Base-by-base conservation (phyloP, 2,797 vertebrate species). In the Poecilia wingei region DNA sequence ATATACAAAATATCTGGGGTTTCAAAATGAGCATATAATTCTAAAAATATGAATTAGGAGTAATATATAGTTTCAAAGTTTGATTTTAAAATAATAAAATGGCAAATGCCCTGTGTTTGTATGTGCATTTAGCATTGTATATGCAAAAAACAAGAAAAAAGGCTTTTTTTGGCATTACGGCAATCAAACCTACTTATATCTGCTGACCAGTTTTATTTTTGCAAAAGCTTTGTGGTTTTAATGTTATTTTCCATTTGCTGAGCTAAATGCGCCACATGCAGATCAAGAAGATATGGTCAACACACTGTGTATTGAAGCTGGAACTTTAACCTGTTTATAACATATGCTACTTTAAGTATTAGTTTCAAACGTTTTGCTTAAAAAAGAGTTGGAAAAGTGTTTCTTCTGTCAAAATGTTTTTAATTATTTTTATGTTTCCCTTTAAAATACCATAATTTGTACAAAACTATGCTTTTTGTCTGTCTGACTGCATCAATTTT, bases 1-100 rank as follows among this genome's bases (percentile, higher is more conserved):
- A 90, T 90, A 93, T 87, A 90, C 14, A 87, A 76, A 87, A 88
- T 82, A 74, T 69, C 55, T 75, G 43, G 77, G 82, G 59, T 14
- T 87, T 61, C 57, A 61, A 33, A 61, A 31, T 33, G 28, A 61
- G 13, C 2, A 16, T 18, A 16, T 16, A 61, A 61, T 61, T n/a
- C 9, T n/a, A n/a, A 55, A 55, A 55, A 55, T 55, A 25, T 12
- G 9, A n/a, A 55, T 55, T n/a, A 55, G 25, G 25, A n/a, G 8
- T 55, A 10, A n/a, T 25, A n/a, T n/a, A n/a, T 10, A n/a, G 8
- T 55, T 55, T n/a, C 53, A 55, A 55, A 55, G 22, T 55, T 55
- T 55, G 25, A 55, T 55, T n/a, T 55, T n/a, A 55, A 55, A 55
- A 55, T n/a, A 55, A 12, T n/a, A 9, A 55, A 55, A 55, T n/a